These are phyloP conservation scores for Recurvirostra avosetta DNA, from an alignment of 2,113 vertebrate genomes.

Conservation along the genomic window DNA sequence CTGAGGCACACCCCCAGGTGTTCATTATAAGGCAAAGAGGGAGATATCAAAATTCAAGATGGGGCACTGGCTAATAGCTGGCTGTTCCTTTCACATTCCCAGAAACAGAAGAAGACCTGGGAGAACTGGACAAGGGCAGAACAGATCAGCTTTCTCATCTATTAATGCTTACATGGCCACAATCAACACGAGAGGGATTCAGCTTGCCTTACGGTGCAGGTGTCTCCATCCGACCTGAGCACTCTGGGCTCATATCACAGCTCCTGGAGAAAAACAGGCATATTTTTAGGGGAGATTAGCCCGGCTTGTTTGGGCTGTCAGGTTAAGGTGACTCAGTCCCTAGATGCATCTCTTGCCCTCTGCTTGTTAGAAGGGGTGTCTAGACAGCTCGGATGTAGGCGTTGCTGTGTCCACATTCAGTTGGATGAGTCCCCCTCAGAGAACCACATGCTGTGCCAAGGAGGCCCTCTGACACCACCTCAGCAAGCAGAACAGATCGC, in stretches of 20 bases:
- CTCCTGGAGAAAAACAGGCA: not conserved
- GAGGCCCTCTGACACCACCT: not conserved
- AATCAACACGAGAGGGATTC: not conserved
- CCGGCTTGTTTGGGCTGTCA: not conserved
- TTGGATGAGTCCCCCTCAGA: not conserved
- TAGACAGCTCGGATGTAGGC: not conserved
- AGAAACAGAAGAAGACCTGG: not conserved
- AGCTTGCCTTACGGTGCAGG: not conserved
- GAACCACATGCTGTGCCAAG: not conserved
- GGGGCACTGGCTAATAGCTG: not conserved
- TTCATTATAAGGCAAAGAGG: not conserved
- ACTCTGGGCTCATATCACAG: not conserved
- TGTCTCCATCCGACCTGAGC: not conserved
- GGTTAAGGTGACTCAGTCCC: not conserved
- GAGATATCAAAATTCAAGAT: not conserved
- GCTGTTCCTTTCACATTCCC: not conserved
- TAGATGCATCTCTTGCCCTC: not conserved
- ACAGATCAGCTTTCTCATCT: not conserved
- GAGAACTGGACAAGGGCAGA: not conserved
- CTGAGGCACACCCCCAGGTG: not conserved
- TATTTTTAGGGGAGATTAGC: not conserved
- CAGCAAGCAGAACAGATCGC: not conserved
- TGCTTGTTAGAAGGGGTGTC: not conserved
- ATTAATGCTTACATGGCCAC: not conserved
- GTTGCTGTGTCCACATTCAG: rapidly evolving